Evolutionary conservation across 2,888 invertebrate genomes (phyloP).

Genomic region (Sesamia inferens): DNA sequence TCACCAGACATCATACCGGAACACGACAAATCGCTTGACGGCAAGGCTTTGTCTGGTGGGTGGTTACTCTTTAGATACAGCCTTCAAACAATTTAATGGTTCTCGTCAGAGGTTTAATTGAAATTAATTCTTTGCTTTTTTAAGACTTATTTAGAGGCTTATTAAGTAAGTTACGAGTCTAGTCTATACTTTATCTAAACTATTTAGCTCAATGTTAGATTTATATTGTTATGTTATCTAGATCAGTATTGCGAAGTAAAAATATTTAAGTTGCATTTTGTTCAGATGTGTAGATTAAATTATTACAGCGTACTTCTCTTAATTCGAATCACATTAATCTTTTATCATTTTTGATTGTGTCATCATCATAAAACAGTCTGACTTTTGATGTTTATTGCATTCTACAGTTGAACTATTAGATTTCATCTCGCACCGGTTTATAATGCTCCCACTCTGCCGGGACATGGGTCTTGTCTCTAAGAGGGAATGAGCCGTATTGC

Average conservation of each 20-base stretch:
- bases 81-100: background rate
- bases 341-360: background rate
- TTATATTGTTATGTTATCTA: conserved; percentile 40
- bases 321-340: background rate
- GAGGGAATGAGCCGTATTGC: background rate
- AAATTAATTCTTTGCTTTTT: background rate
- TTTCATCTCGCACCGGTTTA: too few relatives aligned
- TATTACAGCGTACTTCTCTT: conserved; percentile 5
- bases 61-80: background rate
- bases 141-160: background rate
- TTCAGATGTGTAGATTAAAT: conserved; percentile 21
- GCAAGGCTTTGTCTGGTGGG: too few relatives aligned
- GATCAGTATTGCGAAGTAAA: conserved; percentile 51
- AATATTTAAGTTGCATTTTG: conserved; percentile 49
- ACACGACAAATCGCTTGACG: too few relatives aligned
- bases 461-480: background rate
- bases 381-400: too few relatives aligned
- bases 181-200: conserved; percentile 15
- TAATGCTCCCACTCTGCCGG: background rate
- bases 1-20: too few relatives aligned
- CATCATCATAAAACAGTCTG: too few relatives aligned
- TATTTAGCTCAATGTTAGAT: conserved; percentile 40
- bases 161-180: conserved; percentile 8
- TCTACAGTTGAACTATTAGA: too few relatives aligned
- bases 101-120: background rate